Conservation (phyloP, 2,888 invertebrate species). For the Drosophila macrospina region DNA sequence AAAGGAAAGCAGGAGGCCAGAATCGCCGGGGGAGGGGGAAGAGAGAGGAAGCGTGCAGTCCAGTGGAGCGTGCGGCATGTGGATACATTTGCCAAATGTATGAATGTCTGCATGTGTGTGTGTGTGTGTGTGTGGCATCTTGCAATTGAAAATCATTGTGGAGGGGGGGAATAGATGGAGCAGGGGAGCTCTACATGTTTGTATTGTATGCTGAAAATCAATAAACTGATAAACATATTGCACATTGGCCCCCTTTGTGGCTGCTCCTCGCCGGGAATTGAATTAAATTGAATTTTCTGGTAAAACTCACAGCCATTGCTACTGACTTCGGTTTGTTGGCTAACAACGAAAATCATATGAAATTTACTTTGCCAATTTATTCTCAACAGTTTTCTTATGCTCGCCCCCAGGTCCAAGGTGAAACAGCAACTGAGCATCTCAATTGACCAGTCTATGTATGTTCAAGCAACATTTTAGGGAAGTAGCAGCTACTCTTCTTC, state of each 20-base stretch:
- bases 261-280: conserved; percentile 32
- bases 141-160: conserved; percentile 38
- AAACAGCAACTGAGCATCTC: conserved; percentile 18
- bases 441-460: neutral
- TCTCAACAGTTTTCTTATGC: conserved; percentile 15
- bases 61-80: conserved; percentile 28
- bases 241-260: conserved; percentile 35
- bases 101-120: neutral
- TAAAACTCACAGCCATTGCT: conserved; percentile 17
- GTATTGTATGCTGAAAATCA: conserved; percentile 62
- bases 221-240: conserved; percentile 75
- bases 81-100: conserved; percentile 58
- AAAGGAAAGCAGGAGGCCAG: neutral
- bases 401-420: conserved; percentile 19
- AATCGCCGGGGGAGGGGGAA: neutral
- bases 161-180: neutral
- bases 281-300: conserved; percentile 55
- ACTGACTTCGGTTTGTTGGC: neutral
- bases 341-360: conserved; percentile 22
- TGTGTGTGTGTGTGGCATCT: conserved; percentile 30
- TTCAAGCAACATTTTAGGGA: neutral
- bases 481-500: neutral
- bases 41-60: neutral
- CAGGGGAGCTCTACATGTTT: conserved; percentile 36
- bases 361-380: conserved; percentile 58